Percentiles rank a stretch among this genome's conserved stretches.
phyloP scores from a whole-genome alignment of 1,140 invertebrate species.

The Hirudo medicinalis region DNA sequence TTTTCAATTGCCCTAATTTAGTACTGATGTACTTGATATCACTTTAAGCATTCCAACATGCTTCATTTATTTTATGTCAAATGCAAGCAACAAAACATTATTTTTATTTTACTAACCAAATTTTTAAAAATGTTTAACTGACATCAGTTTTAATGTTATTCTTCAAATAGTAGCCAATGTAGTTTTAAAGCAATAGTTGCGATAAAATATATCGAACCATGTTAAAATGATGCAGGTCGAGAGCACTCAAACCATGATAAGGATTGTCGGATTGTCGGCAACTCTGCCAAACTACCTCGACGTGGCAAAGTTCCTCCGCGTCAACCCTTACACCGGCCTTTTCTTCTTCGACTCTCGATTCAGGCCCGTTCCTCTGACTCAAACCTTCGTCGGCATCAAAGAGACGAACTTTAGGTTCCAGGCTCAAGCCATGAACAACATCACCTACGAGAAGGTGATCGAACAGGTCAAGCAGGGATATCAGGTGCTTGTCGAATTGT shows the following conservation, averaged over 20 bases:
- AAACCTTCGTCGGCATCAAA: slow-evolving; percentile 62
- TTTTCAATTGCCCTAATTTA: background rate
- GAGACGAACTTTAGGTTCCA: slow-evolving; percentile 59
- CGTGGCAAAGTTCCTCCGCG: slow-evolving; percentile 81
- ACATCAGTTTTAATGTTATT: no score
- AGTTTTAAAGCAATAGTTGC: no score
- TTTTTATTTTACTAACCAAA: no score
- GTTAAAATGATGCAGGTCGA: slow-evolving; percentile 56
- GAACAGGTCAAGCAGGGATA: slow-evolving; percentile 75
- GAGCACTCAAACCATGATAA: slow-evolving; percentile 85
- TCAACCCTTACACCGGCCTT: slow-evolving; percentile 79
- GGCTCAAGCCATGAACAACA: slow-evolving; percentile 71
- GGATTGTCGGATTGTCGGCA: slow-evolving; percentile 92
- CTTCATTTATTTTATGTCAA: no score
- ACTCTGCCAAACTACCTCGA: slow-evolving; percentile 96
- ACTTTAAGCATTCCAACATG: no score
- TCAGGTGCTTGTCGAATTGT: slow-evolving; percentile 48
- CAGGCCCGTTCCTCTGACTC: slow-evolving; percentile 81
- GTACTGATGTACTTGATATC: background rate
- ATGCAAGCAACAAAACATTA: no score
- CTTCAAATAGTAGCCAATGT: no score
- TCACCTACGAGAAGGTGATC: slow-evolving; percentile 83
- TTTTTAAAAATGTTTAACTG: no score
- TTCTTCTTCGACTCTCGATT: slow-evolving; percentile 97
- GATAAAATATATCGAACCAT: background rate